Evolutionary conservation across 2,888 invertebrate genomes (phyloP).

Genomic region (Pterostichus niger): DNA sequence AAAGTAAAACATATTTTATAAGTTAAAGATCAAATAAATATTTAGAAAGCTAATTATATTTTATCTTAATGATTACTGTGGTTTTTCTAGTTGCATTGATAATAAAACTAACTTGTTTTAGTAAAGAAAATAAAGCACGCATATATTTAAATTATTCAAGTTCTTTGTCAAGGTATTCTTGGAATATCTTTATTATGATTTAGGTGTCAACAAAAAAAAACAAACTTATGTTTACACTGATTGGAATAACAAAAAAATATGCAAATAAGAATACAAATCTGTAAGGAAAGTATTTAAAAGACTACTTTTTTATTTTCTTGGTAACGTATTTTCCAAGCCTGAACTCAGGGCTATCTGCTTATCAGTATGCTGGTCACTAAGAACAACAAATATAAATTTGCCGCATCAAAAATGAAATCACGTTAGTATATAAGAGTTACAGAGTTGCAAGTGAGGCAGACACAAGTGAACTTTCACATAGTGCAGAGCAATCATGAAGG

Average conservation of each 20-base stretch:
- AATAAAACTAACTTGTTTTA: too few relatives aligned
- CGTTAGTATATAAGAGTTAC: slow-evolving; percentile 45
- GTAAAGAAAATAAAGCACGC: not conserved
- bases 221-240: not conserved
- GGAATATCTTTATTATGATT: not conserved
- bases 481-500: slow-evolving; percentile 46
- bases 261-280: not conserved
- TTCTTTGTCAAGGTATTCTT: not conserved
- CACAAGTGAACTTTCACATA: slow-evolving; percentile 1
- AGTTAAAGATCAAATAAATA: slow-evolving; percentile 1
- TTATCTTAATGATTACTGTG: too few relatives aligned
- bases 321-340: slow-evolving; percentile 23
- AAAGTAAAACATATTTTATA: not conserved
- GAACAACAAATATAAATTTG: slow-evolving; percentile 29
- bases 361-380: slow-evolving; percentile 58
- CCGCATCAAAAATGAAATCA: slow-evolving; percentile 26
- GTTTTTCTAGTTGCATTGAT: too few relatives aligned
- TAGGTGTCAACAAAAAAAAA: not conserved
- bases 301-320: slow-evolving; percentile 2
- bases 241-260: not conserved
- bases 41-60: not conserved
- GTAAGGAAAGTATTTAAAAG: slow-evolving; percentile 6
- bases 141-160: too few relatives aligned
- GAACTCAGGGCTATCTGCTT: slow-evolving; percentile 57
- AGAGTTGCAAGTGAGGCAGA: not conserved